Conservation (phyloP, 2,888 invertebrate species). For the Isoperla grammatica region DNA sequence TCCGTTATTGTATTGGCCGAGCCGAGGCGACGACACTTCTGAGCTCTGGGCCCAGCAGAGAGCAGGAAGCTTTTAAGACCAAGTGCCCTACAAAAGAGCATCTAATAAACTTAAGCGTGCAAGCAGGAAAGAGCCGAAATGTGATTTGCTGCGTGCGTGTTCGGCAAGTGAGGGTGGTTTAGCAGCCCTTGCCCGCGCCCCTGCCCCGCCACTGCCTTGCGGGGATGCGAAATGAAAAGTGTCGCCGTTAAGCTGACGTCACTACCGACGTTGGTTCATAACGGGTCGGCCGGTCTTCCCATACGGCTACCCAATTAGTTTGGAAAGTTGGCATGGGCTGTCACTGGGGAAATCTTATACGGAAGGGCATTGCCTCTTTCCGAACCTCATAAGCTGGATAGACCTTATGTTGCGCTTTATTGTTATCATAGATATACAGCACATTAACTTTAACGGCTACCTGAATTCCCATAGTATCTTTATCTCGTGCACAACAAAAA, state of each 20-base stretch:
- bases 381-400: too few species aligned
- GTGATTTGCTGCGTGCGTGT: constrained; percentile 16
- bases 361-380: not conserved
- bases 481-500: too few species aligned
- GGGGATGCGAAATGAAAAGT: constrained; percentile 4
- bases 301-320: constrained; percentile 21
- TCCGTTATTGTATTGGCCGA: constrained; percentile 7
- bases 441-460: too few species aligned
- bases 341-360: constrained; percentile 25
- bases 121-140: constrained; percentile 14
- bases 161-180: not conserved
- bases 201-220: not conserved
- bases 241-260: constrained; percentile 3
- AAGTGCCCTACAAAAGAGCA: constrained; percentile 6
- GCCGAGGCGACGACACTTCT: constrained; percentile 1
- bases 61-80: constrained; percentile 13
- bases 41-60: constrained; percentile 4
- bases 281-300: not conserved
- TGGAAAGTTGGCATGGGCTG: constrained; percentile 18
- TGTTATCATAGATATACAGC: not conserved
- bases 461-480: too few species aligned
- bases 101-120: constrained; percentile 18
- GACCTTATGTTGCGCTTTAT: not conserved
- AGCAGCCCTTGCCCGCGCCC: not conserved
- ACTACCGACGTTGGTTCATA: not conserved